Evolutionary conservation across 2,113 vertebrate genomes (phyloP).

Genomic region (Strix uralensis): DNA sequence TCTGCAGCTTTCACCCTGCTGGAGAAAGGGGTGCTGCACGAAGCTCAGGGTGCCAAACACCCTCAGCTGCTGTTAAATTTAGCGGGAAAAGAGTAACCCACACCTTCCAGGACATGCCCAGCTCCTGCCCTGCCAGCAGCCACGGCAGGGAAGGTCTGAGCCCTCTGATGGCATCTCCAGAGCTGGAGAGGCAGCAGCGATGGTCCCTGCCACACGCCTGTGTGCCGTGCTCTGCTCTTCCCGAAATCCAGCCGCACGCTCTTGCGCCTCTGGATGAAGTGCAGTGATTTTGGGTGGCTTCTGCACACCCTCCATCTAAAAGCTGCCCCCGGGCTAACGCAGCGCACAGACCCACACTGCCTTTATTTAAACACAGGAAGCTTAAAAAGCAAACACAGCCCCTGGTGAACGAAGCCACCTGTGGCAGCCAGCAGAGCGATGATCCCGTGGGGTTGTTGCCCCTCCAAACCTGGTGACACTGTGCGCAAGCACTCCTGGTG

Average conservation of each 20-base stretch:
- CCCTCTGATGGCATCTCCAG: not conserved
- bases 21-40: not conserved
- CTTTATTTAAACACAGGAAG: not conserved
- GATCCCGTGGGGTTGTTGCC: not conserved
- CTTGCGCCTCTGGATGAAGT: not conserved
- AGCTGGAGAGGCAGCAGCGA: not conserved
- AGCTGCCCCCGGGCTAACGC: not conserved
- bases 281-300: not conserved
- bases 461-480: not conserved
- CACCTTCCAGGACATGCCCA: not conserved
- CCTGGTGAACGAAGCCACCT: not conserved
- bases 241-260: not conserved
- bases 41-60: not conserved
- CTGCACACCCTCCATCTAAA: not conserved
- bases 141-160: too few species aligned
- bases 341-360: not conserved
- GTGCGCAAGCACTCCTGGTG: fast-evolving
- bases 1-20: not conserved
- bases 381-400: not conserved
- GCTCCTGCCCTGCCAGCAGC: not conserved
- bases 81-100: not conserved
- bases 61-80: not conserved
- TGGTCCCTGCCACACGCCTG: too few species aligned
- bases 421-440: not conserved
- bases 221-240: not conserved